Evolutionary conservation across 2,113 vertebrate genomes (phyloP).

Genomic region (Callipepla squamata): DNA sequence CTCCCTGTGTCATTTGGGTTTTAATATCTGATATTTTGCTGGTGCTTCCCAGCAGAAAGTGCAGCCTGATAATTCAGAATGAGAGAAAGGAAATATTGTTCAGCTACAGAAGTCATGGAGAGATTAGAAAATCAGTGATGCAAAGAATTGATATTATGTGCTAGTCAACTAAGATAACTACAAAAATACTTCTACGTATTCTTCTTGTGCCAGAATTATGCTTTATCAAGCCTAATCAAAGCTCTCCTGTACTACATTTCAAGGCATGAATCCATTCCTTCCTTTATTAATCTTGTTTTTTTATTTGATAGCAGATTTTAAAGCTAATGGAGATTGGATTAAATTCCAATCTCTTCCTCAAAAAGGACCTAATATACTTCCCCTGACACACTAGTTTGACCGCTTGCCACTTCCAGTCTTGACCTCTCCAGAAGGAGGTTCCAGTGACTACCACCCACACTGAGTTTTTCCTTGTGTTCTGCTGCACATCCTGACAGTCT

Average conservation of each 20-base stretch:
- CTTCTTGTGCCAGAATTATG: background rate
- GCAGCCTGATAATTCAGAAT: background rate
- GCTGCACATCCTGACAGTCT: background rate
- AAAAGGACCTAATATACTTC: background rate
- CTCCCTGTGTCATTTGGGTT: background rate
- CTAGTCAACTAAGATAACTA: background rate
- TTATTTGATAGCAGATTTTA: background rate
- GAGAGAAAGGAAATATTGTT: background rate
- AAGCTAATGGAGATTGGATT: background rate
- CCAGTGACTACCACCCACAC: background rate
- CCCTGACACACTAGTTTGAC: background rate
- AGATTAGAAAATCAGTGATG: background rate
- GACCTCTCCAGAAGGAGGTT: background rate
- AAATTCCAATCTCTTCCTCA: background rate
- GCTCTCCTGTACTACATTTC: background rate
- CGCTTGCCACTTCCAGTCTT: background rate
- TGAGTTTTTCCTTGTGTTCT: background rate
- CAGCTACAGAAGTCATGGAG: background rate
- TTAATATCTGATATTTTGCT: background rate
- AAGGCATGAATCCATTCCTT: background rate
- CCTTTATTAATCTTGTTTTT: background rate
- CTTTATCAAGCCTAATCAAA: background rate
- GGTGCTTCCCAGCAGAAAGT: background rate
- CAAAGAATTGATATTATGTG: background rate
- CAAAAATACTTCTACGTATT: background rate